Evolutionary conservation across 2,113 vertebrate genomes (phyloP).

Genomic region (Carettochelys insculpta): DNA sequence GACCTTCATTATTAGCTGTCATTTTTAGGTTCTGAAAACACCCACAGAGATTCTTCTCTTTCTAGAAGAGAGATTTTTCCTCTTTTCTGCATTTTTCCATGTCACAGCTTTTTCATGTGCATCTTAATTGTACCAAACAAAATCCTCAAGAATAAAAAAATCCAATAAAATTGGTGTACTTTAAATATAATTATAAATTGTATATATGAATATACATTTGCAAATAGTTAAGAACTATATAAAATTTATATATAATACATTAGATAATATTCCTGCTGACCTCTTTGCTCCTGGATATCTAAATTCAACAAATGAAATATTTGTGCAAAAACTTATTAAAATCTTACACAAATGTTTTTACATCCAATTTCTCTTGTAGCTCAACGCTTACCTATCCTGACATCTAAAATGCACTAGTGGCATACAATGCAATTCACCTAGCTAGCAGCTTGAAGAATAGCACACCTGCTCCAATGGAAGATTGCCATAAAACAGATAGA

Average conservation of each 20-base stretch:
- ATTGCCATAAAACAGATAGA: not conserved
- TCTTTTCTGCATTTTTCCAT: not conserved
- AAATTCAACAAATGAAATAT: not conserved
- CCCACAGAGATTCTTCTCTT: not conserved
- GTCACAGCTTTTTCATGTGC: not conserved
- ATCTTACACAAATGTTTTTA: not conserved
- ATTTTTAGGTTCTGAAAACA: not conserved
- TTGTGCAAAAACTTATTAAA: not conserved
- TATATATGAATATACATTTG: too few relatives aligned
- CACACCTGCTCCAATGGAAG: constrained; percentile 51
- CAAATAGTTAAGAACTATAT: too few relatives aligned
- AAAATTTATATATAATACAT: not conserved
- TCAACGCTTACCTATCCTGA: not conserved
- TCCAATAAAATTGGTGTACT: not conserved
- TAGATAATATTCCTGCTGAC: not conserved
- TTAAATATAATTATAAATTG: too few relatives aligned
- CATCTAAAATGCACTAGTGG: not conserved
- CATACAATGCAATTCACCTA: not conserved
- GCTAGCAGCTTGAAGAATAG: not conserved
- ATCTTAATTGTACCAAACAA: not conserved
- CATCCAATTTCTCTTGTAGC: not conserved
- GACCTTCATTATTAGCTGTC: not conserved
- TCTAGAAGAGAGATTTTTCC: not conserved
- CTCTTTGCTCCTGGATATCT: not conserved
- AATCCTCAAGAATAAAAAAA: not conserved